Evolutionary conservation across 2,888 invertebrate species (phyloP).

Genomic region (Nomada ferruginata): DNA sequence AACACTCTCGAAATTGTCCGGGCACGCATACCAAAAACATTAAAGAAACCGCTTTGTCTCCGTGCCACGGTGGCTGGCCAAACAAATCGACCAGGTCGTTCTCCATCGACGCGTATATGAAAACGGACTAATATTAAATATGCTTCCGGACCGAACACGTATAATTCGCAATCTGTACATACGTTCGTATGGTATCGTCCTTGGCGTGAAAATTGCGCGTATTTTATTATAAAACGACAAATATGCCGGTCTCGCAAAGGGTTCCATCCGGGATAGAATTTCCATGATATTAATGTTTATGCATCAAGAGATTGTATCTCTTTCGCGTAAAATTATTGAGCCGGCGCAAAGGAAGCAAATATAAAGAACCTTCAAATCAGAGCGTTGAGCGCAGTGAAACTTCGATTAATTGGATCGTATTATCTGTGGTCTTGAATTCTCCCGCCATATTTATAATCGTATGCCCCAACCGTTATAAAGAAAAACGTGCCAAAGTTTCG

Average conservation of each 20-base stretch:
- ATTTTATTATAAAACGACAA: constrained; percentile 3
- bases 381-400: neutral
- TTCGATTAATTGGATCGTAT: too few relatives aligned
- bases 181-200: neutral
- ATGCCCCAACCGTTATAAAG: too few relatives aligned
- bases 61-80: constrained; percentile 41
- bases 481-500: too few relatives aligned
- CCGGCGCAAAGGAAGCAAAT: neutral
- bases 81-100: constrained; percentile 25
- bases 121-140: constrained; percentile 27
- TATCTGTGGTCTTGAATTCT: too few relatives aligned
- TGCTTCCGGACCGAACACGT: neutral
- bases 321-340: constrained; percentile 1
- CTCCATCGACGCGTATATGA: constrained; percentile 15
- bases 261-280: constrained; percentile 13
- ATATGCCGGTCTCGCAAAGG: neutral
- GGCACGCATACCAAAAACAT: constrained; percentile 10
- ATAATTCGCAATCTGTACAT: neutral
- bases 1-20: constrained; percentile 32
- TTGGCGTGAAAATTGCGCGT: neutral
- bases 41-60: constrained; percentile 44
- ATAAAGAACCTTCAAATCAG: too few relatives aligned
- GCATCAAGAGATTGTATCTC: constrained; percentile 20
- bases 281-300: constrained; percentile 9
- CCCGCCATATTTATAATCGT: neutral